A percentile compares a stretch with the other conserved stretches of the same genome.
Conservation (phyloP, 2,888 invertebrate genomes). For the Parnassius mnemosyne region DNA sequence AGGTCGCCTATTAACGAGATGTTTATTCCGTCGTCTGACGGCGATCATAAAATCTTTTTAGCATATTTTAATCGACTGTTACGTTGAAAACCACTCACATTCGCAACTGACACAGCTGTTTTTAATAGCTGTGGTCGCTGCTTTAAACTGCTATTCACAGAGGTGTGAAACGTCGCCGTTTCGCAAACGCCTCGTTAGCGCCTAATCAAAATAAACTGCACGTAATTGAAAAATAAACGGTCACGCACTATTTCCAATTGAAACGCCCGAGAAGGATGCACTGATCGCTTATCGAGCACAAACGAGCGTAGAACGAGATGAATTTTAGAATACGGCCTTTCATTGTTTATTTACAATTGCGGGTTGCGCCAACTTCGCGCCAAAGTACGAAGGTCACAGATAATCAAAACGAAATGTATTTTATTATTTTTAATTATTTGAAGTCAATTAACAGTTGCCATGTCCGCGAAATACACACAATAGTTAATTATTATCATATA, state of each 20-base stretch:
- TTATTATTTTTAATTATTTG: too few relatives aligned
- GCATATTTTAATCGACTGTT: too few relatives aligned
- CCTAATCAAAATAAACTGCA: constrained; percentile 22
- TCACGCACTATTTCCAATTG: constrained; percentile 29
- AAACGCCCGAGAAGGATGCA: constrained; percentile 28
- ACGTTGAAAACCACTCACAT: too few relatives aligned
- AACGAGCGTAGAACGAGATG: constrained; percentile 47
- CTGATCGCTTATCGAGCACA: constrained; percentile 28
- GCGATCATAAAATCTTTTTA: too few relatives aligned
- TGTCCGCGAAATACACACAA: too few relatives aligned
- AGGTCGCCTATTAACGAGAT: too few relatives aligned
- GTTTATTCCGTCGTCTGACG: too few relatives aligned
- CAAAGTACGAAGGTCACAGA: not conserved
- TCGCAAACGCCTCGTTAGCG: constrained; percentile 18
- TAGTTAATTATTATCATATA: too few relatives aligned
- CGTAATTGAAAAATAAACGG: constrained; percentile 22
- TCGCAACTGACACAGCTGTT: too few relatives aligned
- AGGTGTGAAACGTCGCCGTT: not conserved
- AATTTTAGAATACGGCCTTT: constrained; percentile 37
- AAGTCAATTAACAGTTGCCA: too few relatives aligned
- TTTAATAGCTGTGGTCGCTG: too few relatives aligned
- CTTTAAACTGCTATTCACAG: too few relatives aligned
- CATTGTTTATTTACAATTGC: constrained; percentile 38
- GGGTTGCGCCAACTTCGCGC: constrained; percentile 16
- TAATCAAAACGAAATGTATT: not conserved